Conservation (phyloP, 2,888 invertebrate species). For the Brachynemurus nebulosus region DNA sequence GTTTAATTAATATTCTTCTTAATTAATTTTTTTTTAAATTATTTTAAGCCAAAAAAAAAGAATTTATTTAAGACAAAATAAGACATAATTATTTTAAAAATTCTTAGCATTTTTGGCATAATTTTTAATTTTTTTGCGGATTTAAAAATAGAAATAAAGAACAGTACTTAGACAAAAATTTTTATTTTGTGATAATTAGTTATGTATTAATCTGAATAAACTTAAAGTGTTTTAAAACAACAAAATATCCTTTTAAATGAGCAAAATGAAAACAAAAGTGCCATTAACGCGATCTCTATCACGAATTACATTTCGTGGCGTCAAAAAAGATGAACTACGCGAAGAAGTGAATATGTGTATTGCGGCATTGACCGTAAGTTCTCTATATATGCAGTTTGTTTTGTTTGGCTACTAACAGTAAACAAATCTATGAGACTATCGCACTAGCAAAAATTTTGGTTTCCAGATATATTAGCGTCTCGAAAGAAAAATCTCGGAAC, state of each 20-base stretch:
- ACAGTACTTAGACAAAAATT: too few relatives aligned
- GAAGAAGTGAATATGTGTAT: constrained; percentile 58
- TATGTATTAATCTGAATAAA: too few relatives aligned
- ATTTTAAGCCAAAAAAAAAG: not conserved
- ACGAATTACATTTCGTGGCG: constrained; percentile 43
- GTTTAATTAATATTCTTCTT: too few relatives aligned
- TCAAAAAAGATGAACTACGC: constrained; percentile 61
- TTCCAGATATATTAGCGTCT: too few relatives aligned
- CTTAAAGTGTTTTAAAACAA: not conserved
- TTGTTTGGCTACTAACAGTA: too few relatives aligned
- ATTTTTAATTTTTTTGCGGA: not conserved
- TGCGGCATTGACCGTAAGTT: constrained; percentile 71
- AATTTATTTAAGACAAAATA: not conserved
- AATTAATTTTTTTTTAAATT: too few relatives aligned
- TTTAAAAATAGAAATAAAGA: too few relatives aligned
- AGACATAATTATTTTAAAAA: not conserved
- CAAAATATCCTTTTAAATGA: not conserved
- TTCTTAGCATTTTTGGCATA: not conserved
- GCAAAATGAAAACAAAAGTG: constrained; percentile 3
- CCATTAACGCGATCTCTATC: not conserved
- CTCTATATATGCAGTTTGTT: not conserved
- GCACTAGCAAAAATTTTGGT: too few relatives aligned
- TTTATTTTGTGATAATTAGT: too few relatives aligned
- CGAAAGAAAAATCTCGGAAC: too few relatives aligned
- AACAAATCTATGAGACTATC: too few relatives aligned